These are phyloP conservation scores for Pseudocheirus occidentalis DNA, from an alignment of 2,797 vertebrate genomes.

Conservation along the genomic window DNA sequence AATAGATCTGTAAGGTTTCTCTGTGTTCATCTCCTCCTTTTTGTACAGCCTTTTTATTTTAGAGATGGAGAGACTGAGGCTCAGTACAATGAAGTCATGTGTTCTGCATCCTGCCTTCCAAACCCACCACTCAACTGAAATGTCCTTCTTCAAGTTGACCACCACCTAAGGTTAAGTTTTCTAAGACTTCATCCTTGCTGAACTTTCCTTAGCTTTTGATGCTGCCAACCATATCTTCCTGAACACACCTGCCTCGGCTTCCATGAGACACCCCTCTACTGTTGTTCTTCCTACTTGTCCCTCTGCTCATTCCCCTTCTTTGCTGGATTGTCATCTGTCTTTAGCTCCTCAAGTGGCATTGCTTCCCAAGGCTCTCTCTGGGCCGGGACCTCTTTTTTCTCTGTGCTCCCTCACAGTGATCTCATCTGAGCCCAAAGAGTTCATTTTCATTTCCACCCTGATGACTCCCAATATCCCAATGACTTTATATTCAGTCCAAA, in stretches of 20 bases:
- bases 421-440: not conserved
- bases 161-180: not conserved
- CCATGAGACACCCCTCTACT: not conserved
- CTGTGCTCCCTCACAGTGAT: not conserved
- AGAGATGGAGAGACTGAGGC: too few relatives aligned
- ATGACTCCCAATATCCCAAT: not conserved
- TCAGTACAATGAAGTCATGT: too few relatives aligned
- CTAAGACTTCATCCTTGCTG: not conserved
- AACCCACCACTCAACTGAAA: not conserved
- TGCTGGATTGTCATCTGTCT: not conserved
- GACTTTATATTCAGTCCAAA: not conserved
- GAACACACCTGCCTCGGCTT: not conserved
- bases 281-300: not conserved
- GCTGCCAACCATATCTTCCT: not conserved
- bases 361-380: not conserved
- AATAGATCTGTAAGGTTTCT: too few relatives aligned
- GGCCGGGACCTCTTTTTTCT: not conserved
- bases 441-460: not conserved
- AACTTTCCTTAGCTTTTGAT: not conserved
- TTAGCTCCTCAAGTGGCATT: not conserved
- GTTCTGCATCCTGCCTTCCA: too few relatives aligned
- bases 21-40: too few relatives aligned
- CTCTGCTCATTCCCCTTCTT: not conserved
- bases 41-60: too few relatives aligned
- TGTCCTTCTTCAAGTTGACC: not conserved